Conservation (phyloP, 2,113 vertebrate species). For the Callaeas wilsoni region DNA sequence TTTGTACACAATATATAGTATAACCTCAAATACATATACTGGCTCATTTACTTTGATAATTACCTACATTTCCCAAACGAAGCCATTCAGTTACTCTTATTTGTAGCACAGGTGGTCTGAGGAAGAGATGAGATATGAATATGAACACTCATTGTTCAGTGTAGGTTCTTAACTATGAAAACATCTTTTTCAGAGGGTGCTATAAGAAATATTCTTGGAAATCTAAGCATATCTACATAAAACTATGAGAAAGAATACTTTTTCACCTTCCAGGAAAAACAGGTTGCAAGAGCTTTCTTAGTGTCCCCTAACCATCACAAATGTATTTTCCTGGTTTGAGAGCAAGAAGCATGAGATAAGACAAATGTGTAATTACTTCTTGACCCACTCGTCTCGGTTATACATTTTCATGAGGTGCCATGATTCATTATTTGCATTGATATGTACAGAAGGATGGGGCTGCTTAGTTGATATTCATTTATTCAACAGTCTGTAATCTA, state of each 20-base stretch:
- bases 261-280: conserved; percentile 4
- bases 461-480: conserved; percentile 81
- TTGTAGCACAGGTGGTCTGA: not conserved
- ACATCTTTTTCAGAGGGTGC: not conserved
- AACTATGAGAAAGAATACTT: not conserved
- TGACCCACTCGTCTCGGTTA: conserved; percentile 72
- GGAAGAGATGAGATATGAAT: not conserved
- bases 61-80: not conserved
- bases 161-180: not conserved
- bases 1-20: not conserved
- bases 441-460: conserved; percentile 71
- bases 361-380: conserved; percentile 80
- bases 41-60: not conserved
- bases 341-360: conserved; percentile 74
- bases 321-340: conserved; percentile 64
- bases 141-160: not conserved
- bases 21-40: not conserved
- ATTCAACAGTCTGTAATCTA: conserved; percentile 81
- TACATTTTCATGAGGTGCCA: conserved; percentile 77
- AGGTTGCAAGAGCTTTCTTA: conserved; percentile 4
- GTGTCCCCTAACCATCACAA: not conserved
- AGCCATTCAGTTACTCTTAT: not conserved
- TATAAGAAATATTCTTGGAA: not conserved
- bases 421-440: conserved; percentile 78
- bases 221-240: not conserved